Evolutionary conservation across 2,113 vertebrate species (phyloP), one percentile per base, ranked within the genome.

Genomic region (Chrysemys picta): DNA sequence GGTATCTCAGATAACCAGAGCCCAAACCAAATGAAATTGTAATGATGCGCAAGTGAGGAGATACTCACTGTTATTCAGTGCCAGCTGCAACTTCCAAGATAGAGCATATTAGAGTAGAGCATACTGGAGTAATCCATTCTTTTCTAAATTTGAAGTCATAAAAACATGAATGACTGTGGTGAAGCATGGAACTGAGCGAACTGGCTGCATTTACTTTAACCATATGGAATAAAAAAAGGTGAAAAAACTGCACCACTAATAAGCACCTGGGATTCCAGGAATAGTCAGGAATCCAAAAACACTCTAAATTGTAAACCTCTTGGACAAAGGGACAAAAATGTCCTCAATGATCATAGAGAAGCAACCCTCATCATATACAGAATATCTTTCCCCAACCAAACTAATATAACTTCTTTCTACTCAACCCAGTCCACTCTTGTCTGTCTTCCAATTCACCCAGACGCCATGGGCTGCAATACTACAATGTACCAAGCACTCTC

Each of bases 21-120:
- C 96, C 91, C 97, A 96, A 97, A 97, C 69, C 90, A 96, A 95
- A 96, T 97, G 94, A 97, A 97, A 92, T 87, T 47, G 92, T 96
- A 95, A 95, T 97, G 96, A 97, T 94, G 95, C 92, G 95, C 87
- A 59, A 29, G 57, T 59, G 27, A 93, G 95, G 90, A 96, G 95
- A 90, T 93, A 97, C 96, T 94, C 97, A 96, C 93, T 91, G 1
- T 31, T 62, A 0, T 96, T 94, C 80, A 0, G 1, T 90, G 91
- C 95, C 95, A 97, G 97, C 94, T 96, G 95, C 94, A 84, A 95
- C 90, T 96, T 96, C 95, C 95, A 97, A 94, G 85, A 94, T 72
- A 85, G 84, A 94, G 89, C 95, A 62, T 62, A 62, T 62, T 62
- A 59, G 10, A 29, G 11, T 59, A 59, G 27, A 57, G 56, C 24